Evolutionary conservation across 1,140 invertebrate species (phyloP), one percentile per base, ranked within the genome.

Genomic region (Halyomorpha halys): DNA sequence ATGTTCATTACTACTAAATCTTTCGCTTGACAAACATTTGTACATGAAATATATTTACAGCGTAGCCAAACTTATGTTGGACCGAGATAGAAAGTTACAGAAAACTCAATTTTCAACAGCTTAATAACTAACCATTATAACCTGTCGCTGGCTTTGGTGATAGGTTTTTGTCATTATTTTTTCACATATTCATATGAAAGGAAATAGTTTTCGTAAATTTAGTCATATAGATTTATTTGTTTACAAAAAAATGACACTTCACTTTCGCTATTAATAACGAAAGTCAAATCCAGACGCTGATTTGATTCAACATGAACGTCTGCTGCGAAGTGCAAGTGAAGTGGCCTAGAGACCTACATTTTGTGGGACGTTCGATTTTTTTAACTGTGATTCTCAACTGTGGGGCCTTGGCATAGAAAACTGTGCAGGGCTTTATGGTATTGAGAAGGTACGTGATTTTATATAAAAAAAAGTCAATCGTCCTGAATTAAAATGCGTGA

Each of bases 321-420:
- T 68, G 70, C 77, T 80, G 78, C 76, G 80, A 80, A 80, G 80
- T 81, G 80, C 80, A 81, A 82, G 80, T 81, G 77, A 79, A 81
- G 80, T 82, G 81, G 80, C 81, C 81, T 82, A 82, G 76, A 82
- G 81, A 83, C 81, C 81, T 82, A 82, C 79, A 82, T 82, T 82
- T 81, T 67, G 49, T 59, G 30, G 44, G 62, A 61, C 67, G 53
- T 56, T 56, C 53, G 53, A 56, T 56, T 56, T 56, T 39, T 56
- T 56, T 56, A 56, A 56, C 53, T 56, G 53, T 56, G 53, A 56
- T 56, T 56, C 53, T 56, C 23, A 23, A 25, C 53, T 56, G 53
- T 56, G 23, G 53, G 27, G 53, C 53, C 53, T 56, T 56, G 53
- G 53, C 53, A 60, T 60, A 63, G 62, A 64, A 66, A 63, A 44